Evolutionary conservation across 2,888 invertebrate genomes (phyloP), one percentile per base, ranked within the genome.

Genomic region (Patella ulyssiponensis): DNA sequence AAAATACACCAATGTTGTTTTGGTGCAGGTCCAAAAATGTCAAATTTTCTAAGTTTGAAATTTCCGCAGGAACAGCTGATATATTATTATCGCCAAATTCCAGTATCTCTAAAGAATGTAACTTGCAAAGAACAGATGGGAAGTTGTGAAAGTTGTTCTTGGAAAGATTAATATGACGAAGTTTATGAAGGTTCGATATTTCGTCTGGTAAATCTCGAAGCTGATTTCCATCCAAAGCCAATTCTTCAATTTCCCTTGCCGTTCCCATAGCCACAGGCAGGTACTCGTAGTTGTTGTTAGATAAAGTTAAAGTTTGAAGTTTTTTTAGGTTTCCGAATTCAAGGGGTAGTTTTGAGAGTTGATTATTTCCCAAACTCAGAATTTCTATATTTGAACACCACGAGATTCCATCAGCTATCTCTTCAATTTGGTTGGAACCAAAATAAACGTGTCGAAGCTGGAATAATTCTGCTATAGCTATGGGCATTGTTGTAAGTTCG

Each of bases 341-440:
- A 9, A 90, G 85, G 0, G 91, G 90, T 64, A 91, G 83, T 69
- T 81, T 78, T 9, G 83, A 81, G 70, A 91, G 78, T 17, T 84
- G 79, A 80, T 91, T 91, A 71, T 87, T 86, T 56, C 84, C 74
- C 33, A 90, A 79, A 80, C 87, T 89, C 11, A 90, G 80, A n/a
- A 87, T 84, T 74, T 84, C 81, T 7, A 90, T 53, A 54, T 86
- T 81, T 20, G 87, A 83, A 79, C 89, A 88, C 83, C 87, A 84
- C 73, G 89, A 87, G 17, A 91, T 79, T 70, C 89, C 88, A 71
- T 89, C 88, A 1, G 90, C 90, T 51, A 90, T 81, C 56, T 80
- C 74, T 33, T 82, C 79, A 27, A 90, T 81, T 20, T 82, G 71
- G 78, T 91, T 91, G 58, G 84, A 85, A 12, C 89, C 88, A 14